Percentiles rank a stretch among this genome's conserved stretches.
phyloP scores from a whole-genome alignment of 2,888 invertebrate genomes.

The Aleiodes testaceus region DNA sequence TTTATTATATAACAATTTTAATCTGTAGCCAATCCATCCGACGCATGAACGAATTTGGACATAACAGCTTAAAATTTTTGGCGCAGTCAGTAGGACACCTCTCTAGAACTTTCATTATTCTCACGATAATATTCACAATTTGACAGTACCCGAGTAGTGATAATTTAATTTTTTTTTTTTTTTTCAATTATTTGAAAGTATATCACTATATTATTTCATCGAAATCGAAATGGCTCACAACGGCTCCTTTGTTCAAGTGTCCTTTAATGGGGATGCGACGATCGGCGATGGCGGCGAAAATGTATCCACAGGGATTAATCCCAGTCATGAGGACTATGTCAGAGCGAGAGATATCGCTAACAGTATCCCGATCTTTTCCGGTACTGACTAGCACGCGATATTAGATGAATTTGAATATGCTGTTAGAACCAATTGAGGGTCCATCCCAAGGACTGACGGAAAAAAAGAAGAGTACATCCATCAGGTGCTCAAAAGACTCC shows the following conservation, averaged over 20 bases:
- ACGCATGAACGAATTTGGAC: background rate
- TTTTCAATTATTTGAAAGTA: too few species aligned
- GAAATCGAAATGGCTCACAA: too few species aligned
- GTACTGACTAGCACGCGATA: background rate
- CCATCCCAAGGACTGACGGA: background rate
- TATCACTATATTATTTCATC: too few species aligned
- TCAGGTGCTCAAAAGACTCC: background rate
- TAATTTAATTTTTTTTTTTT: too few species aligned
- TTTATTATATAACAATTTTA: too few species aligned
- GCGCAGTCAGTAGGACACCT: background rate
- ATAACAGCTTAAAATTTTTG: slow-evolving; percentile 11
- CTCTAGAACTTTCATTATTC: too few species aligned
- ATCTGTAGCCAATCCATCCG: too few species aligned
- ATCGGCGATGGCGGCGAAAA: background rate
- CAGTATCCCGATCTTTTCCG: background rate
- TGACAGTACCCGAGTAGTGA: too few species aligned
- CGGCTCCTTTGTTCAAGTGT: too few species aligned
- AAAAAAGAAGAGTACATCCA: slow-evolving; percentile 1
- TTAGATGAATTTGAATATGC: slow-evolving; percentile 7
- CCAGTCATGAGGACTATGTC: background rate
- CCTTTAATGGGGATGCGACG: too few species aligned
- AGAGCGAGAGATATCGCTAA: background rate
- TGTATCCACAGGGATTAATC: background rate
- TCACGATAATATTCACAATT: too few species aligned
- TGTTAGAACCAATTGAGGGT: background rate